phyloP scores from a whole-genome alignment of 2,797 vertebrate genomes.

The Erithacus rubecula region DNA sequence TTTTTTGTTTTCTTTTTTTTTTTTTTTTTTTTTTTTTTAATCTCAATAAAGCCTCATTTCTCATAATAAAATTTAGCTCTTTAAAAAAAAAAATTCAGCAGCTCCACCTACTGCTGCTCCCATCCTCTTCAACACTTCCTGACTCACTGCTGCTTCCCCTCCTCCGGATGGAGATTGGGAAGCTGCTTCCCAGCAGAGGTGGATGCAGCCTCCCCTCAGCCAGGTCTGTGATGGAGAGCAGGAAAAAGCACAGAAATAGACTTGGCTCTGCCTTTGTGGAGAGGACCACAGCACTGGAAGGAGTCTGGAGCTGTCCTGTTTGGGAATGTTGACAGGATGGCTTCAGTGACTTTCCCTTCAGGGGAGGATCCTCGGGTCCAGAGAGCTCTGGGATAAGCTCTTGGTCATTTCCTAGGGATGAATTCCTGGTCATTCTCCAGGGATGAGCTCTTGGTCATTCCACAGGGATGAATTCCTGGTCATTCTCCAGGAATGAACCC shows the following conservation, averaged over 20 bases:
- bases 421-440: rapidly evolving
- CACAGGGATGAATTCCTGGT: too few relatives aligned
- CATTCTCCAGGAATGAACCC: not conserved
- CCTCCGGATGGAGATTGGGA: not conserved
- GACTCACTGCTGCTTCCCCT: not conserved
- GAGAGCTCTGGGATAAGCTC: rapidly evolving
- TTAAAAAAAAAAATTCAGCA: not conserved
- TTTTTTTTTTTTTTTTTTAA: not conserved
- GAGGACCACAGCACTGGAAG: not conserved
- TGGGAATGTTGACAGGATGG: not conserved
- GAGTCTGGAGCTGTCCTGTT: not conserved
- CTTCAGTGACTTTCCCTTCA: not conserved
- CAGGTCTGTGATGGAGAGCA: not conserved
- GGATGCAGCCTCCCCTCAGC: not conserved
- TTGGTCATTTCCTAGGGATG: not conserved
- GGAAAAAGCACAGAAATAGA: not conserved
- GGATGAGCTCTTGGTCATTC: not conserved
- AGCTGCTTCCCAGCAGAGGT: not conserved
- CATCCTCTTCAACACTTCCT: not conserved
- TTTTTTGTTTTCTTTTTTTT: too few relatives aligned
- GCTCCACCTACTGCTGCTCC: conserved; percentile 5
- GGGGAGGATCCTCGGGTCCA: not conserved
- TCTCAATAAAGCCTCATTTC: not conserved
- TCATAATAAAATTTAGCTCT: not conserved
- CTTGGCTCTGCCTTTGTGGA: not conserved